A percentile compares a stretch with the other conserved stretches of the same genome.
These are phyloP conservation scores for Telmatherina bonti DNA, from an alignment of 2,797 vertebrate genomes.

Conservation along the genomic window DNA sequence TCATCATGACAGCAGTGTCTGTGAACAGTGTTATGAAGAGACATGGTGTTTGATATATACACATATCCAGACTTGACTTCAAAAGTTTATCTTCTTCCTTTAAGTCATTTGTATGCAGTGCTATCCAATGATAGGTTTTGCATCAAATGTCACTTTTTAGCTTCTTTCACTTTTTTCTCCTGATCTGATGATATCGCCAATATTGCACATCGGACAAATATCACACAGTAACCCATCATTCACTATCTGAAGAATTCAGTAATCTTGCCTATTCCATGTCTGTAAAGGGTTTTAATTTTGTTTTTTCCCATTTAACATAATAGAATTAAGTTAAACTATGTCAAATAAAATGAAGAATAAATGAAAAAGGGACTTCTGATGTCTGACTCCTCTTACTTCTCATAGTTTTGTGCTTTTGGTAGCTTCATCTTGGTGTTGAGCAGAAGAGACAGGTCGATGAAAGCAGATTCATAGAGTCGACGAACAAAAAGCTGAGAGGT, in stretches of 20 bases:
- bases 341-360: not conserved
- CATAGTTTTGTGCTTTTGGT: constrained; percentile 68
- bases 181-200: not conserved
- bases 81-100: not conserved
- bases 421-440: constrained; percentile 87
- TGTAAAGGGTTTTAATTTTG: not conserved
- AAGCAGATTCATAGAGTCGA: constrained; percentile 85
- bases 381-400: constrained; percentile 66
- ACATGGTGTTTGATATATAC: not conserved
- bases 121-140: not conserved
- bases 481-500: constrained; percentile 87
- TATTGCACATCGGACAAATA: not conserved
- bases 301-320: too few species aligned
- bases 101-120: not conserved
- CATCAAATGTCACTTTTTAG: not conserved
- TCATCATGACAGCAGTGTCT: not conserved
- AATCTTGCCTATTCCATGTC: not conserved
- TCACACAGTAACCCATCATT: not conserved
- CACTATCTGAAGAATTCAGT: not conserved
- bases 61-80: not conserved
- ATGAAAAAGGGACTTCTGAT: not conserved
- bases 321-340: not conserved
- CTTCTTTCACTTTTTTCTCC: not conserved
- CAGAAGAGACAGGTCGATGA: constrained; percentile 86
- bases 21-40: not conserved